Base-by-base conservation (phyloP, 2,888 invertebrate species). In the Ophion costatus region DNA sequence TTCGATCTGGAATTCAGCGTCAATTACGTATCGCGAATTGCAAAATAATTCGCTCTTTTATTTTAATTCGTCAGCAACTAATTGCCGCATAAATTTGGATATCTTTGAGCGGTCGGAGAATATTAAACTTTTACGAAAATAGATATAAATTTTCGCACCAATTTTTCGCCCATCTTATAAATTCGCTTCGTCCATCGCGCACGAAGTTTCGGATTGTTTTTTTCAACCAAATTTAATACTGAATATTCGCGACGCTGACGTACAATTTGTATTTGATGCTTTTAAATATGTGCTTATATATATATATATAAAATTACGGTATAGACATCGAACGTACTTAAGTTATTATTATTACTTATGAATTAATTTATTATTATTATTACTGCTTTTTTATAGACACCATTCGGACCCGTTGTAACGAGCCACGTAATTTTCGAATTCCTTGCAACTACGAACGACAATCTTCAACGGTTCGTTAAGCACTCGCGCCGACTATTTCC, bases 201-300 rank as follows among this genome's bases (percentile, higher is more conserved):
- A 22, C 77, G 82, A 84, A 77, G 38, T 57, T 42, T 79, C 56
- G 70, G 81, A 59, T 33, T 63, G n/a, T 70, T 29, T 59, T 75
- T 69, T 61, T 57, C 29, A 73, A 80, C 63, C 74, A 78, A 80
- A 87, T 85, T 85, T 87, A 85, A 87, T 87, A 87, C 87, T 87
- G 87, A 87, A 84, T 22, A 83, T 70, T 81, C 63, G 61, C 77
- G 66, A 77, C 71, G 64, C 57, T 45, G 17, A 64, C 66, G 33
- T 51, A 33, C 45, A 7, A 64, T 66, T 45, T 56, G 63, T 14
- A 66, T 29, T n/a, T 33, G 14, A 70, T 64, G 75, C 75, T 57
- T 70, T 14, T 76, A 64, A 67, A 64, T 75, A 70, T 64, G 69
- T 59, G 20, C 64, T n/a, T n/a, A 29, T 29, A 29, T 29, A 29